phyloP scores from a whole-genome alignment of 2,113 vertebrate genomes.

The Rafetus swinhoei region DNA sequence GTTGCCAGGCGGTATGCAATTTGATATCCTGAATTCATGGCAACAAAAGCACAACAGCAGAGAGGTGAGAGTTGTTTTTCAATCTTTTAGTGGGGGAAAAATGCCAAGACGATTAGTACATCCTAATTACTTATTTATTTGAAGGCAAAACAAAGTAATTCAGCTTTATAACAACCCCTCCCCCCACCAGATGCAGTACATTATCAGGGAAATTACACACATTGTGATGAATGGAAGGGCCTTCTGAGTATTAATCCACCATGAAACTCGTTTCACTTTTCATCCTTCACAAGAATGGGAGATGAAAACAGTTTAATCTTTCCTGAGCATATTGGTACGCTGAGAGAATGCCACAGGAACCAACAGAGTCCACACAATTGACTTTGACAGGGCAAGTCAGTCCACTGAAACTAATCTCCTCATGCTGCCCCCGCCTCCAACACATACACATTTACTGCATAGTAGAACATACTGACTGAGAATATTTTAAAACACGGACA shows the following conservation, averaged over 20 bases:
- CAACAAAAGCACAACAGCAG: background rate
- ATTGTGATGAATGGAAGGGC: fast-evolving
- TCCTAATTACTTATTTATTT: background rate
- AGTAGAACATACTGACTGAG: background rate
- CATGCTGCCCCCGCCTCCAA: background rate
- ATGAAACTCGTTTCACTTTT: background rate
- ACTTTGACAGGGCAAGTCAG: background rate
- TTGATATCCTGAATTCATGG: slow-evolving; percentile 87
- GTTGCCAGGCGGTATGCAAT: slow-evolving; percentile 92
- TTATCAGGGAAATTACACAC: background rate
- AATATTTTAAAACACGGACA: background rate
- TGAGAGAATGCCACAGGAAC: background rate
- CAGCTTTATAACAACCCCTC: background rate
- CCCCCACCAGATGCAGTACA: fast-evolving
- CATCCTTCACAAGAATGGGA: background rate
- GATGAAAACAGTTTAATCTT: slow-evolving; percentile 2
- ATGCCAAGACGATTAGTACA: background rate
- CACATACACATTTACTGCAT: background rate
- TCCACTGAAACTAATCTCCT: fast-evolving
- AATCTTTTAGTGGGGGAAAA: background rate
- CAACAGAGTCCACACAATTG: background rate
- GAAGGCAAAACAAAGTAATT: background rate
- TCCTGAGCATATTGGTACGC: background rate
- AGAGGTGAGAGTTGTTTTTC: background rate
- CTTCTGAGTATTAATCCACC: background rate